Conservation (phyloP, 37 sponge, comb jelly and placozoan genomes). For the Mnemiopsis leidyi region DNA sequence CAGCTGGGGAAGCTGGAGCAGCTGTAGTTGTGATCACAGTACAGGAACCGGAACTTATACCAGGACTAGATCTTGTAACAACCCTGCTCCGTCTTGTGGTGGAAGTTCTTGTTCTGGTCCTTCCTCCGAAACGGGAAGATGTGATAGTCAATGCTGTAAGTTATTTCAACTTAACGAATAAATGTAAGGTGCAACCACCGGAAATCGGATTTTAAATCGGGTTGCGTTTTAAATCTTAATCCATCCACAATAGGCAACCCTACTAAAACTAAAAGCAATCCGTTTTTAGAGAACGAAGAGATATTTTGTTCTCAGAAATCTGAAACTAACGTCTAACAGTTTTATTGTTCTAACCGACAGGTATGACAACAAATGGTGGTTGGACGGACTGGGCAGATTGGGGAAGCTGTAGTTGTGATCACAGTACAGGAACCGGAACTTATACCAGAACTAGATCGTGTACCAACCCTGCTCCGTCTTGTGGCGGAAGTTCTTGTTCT, state of each 20-base stretch:
- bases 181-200: neutral
- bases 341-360: no score
- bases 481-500: neutral
- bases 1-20: neutral
- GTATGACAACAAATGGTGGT: neutral
- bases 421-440: neutral
- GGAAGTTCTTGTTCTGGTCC: neutral
- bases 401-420: constrained; percentile 1
- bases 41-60: neutral
- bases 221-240: no score
- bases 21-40: constrained; percentile 9
- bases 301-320: no score
- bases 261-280: no score
- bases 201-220: no score
- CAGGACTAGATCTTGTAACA: neutral
- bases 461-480: neutral
- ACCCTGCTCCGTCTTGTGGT: neutral
- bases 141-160: neutral
- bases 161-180: neutral
- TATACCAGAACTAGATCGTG: neutral
- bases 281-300: no score
- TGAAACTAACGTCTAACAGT: no score
- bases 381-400: neutral
- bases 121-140: neutral
- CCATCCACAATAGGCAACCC: no score